phyloP scores from a whole-genome alignment of 2,797 vertebrate genomes.

The Tamandua tetradactyla region DNA sequence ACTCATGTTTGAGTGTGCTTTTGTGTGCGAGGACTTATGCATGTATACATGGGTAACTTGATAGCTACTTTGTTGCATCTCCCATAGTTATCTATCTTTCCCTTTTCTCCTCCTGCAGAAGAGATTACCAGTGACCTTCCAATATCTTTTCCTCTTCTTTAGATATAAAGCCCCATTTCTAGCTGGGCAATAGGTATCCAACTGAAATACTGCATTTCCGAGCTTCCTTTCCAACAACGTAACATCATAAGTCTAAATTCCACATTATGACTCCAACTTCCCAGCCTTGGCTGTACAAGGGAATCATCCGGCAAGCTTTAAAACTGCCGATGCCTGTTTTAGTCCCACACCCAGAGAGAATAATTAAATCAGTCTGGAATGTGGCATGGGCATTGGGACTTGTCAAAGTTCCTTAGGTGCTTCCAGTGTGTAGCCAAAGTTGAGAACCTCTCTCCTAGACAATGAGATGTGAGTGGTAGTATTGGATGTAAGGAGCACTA shows the following conservation, averaged over 20 bases:
- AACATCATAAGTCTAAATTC: neutral
- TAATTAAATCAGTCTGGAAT: neutral
- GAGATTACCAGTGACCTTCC: neutral
- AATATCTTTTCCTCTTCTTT: neutral
- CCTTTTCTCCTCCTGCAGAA: neutral
- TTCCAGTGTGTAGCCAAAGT: neutral
- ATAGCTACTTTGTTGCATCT: neutral
- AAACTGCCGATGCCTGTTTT: neutral
- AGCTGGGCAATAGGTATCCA: neutral
- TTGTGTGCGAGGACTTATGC: no score
- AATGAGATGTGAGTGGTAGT: neutral
- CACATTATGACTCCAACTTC: no score
- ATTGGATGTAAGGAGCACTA: accelerated
- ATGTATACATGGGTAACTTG: no score
- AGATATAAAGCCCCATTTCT: neutral
- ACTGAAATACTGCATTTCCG: neutral
- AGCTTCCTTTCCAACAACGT: neutral
- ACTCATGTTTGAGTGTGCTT: accelerated
- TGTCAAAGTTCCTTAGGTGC: neutral
- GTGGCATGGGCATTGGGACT: no score
- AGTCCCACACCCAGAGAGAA: neutral
- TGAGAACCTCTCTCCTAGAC: neutral
- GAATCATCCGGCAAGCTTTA: neutral
- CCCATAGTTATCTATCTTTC: neutral
- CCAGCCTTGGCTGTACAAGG: neutral